Evolutionary conservation across 2,888 invertebrate genomes (phyloP).

Genomic region (Lycaena phlaeas): DNA sequence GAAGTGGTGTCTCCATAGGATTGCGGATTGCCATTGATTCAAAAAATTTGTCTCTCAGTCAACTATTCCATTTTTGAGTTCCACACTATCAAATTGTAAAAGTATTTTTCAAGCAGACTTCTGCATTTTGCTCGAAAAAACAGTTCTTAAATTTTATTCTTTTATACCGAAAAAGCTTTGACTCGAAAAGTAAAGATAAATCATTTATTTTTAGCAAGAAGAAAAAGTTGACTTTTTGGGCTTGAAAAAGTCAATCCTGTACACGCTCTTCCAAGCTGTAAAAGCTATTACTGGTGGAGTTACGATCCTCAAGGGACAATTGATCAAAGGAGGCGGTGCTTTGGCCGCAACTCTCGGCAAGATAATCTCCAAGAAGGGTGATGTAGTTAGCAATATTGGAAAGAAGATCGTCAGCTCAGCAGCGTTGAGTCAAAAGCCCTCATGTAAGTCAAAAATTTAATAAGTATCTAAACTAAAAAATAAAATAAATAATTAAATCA

Average conservation of each 20-base stretch:
- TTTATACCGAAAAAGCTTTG: too few species aligned
- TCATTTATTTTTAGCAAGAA: conserved; percentile 25
- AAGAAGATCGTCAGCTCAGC: conserved; percentile 85
- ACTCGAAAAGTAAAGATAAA: too few species aligned
- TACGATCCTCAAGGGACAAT: conserved; percentile 88
- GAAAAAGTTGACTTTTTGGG: conserved; percentile 79
- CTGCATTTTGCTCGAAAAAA: too few species aligned
- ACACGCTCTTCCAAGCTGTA: conserved; percentile 88
- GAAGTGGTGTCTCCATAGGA: too few species aligned
- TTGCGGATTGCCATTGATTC: too few species aligned
- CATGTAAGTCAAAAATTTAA: conserved; percentile 45
- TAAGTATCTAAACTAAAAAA: too few species aligned
- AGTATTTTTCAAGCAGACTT: too few species aligned
- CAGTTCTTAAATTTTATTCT: too few species aligned
- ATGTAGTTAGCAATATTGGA: conserved; percentile 84
- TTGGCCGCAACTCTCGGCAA: conserved; percentile 60
- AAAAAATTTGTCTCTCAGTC: too few species aligned
- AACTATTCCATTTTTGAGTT: too few species aligned
- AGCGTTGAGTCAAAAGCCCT: conserved; percentile 68
- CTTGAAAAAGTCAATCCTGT: conserved; percentile 85
- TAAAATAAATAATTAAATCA: too few species aligned
- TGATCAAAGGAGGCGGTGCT: conserved; percentile 86
- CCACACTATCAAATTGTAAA: too few species aligned
- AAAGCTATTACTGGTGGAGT: conserved; percentile 92
- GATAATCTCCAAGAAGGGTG: conserved; percentile 83